A percentile compares a stretch with the other conserved stretches of the same genome.
Evolutionary conservation across 2,888 invertebrate species (phyloP).

Genomic region (Lasiommata megera): DNA sequence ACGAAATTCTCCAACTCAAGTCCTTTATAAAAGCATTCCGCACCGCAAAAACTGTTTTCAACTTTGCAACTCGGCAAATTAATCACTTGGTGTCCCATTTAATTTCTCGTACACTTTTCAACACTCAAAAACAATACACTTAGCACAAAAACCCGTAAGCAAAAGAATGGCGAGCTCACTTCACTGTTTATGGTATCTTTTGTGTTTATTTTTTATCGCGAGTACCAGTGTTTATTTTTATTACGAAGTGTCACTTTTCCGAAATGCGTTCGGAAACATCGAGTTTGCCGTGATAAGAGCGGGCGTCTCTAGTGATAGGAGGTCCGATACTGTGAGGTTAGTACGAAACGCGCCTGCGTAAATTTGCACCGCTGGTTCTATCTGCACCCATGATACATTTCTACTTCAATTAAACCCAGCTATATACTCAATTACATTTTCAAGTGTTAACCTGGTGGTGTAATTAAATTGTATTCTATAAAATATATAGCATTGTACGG

Average conservation of each 20-base stretch:
- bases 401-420: conserved; percentile 75
- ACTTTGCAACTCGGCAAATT: conserved; percentile 38
- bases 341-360: conserved; percentile 71
- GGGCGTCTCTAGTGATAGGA: conserved; percentile 57
- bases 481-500: conserved; percentile 1
- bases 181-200: conserved; percentile 13
- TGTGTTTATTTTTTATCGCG: conserved; percentile 4
- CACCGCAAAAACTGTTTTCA: conserved; percentile 31
- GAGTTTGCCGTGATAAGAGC: conserved; percentile 40
- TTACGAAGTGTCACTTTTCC: conserved; percentile 21
- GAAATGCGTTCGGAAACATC: conserved; percentile 36
- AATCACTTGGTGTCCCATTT: conserved; percentile 34
- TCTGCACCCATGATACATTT: conserved; percentile 76
- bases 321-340: conserved; percentile 65
- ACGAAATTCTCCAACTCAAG: conserved; percentile 11
- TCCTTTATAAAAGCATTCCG: conserved; percentile 10
- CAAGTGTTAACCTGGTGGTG: conserved; percentile 26
- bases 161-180: conserved; percentile 35
- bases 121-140: conserved; percentile 46
- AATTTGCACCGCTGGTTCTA: conserved; percentile 55
- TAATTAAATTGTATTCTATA: conserved; percentile 20
- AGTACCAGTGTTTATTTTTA: conserved; percentile 9
- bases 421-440: conserved; percentile 70
- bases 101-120: conserved; percentile 43
- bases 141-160: conserved; percentile 28